phyloP scores from a whole-genome alignment of 1,140 invertebrate species.

The Portunus trituberculatus region DNA sequence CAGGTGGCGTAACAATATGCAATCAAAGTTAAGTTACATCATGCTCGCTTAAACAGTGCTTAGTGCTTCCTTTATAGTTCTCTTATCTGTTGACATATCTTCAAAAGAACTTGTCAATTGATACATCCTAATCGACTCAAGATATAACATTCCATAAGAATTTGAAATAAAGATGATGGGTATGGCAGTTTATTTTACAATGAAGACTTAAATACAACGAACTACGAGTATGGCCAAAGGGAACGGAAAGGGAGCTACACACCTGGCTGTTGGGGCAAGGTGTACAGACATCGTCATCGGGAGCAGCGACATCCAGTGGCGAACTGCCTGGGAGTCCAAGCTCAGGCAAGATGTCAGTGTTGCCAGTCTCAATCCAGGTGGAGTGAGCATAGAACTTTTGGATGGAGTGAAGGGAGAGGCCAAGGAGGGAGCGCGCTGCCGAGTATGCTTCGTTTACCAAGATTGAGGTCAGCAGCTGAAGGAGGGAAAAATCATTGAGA shows the following conservation, averaged over 20 bases:
- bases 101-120: too few species aligned
- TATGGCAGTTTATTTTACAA: too few species aligned
- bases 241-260: neutral
- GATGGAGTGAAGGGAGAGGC: constrained; percentile 65
- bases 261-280: constrained; percentile 52
- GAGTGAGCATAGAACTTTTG: constrained; percentile 72
- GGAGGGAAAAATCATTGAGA: neutral
- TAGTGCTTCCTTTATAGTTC: too few species aligned
- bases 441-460: constrained; percentile 62
- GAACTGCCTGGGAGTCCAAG: constrained; percentile 56
- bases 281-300: constrained; percentile 56
- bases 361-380: constrained; percentile 64
- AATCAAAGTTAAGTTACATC: too few species aligned
- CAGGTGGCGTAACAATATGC: too few species aligned
- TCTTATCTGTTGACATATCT: too few species aligned
- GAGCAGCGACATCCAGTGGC: neutral
- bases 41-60: too few species aligned
- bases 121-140: too few species aligned
- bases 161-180: too few species aligned
- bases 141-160: too few species aligned
- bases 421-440: constrained; percentile 65
- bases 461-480: constrained; percentile 62
- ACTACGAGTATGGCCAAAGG: too few species aligned
- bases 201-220: too few species aligned
- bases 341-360: constrained; percentile 51